Base-by-base conservation (phyloP, 2,113 vertebrate species). In the Sorex fumeus region DNA sequence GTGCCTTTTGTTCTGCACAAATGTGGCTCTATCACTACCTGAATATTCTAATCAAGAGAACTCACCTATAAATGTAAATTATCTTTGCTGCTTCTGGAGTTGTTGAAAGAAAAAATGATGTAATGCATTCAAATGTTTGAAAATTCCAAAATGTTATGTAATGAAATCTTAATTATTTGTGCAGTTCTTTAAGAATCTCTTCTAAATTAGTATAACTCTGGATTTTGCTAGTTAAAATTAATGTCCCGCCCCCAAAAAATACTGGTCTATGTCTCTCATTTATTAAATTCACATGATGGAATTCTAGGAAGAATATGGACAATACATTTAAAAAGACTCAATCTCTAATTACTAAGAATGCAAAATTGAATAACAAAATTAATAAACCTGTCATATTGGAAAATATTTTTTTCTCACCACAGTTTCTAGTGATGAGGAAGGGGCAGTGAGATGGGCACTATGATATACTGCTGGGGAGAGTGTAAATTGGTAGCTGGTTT, bases 301-400 rank as follows among this genome's bases (percentile, higher is more conserved):
- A 81, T 80, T 93, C 13, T 82, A 88, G 32, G 27, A 67, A 86
- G 60, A 88, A 76, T 66, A 25, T 60, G 23, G 19, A 50, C 57
- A 60, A 36, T 60, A 28, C 57, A 0, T 60, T 27, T 27, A 45
- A 69, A 87, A 85, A 82, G 8, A 79, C 3, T 64, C 12, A 57
- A 64, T 45, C 32, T 10, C 28, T 80, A 88, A 74, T 84, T 88
- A 57, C 21, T 92, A 90, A 85, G 96, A 91, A 64, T 74, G 8
- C 18, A 76, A 90, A 94, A 80, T 91, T 92, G 75, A 96, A 45
- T 69, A 87, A 27, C 21, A 84, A 64, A 40, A 70, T 78, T 74
- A 91, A 90, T 47, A 91, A 96, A 13, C 34, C 45, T 83, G 11
- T 91, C 53, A 62, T 32, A 69, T 27, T 85, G 21, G 13, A 16